These are phyloP conservation scores for Tortricodes alternella DNA, from an alignment of 2,888 invertebrate genomes.

Conservation along the genomic window DNA sequence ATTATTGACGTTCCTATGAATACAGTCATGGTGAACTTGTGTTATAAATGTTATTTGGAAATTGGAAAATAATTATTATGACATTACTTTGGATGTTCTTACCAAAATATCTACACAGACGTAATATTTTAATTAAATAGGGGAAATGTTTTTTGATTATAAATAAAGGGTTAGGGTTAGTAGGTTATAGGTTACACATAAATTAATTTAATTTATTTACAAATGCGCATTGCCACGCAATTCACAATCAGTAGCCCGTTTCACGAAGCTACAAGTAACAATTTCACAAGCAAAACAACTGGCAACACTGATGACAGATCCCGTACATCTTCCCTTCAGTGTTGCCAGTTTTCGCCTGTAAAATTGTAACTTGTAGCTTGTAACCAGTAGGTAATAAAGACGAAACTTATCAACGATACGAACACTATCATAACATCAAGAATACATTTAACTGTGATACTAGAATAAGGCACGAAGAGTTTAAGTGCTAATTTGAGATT, in stretches of 20 bases:
- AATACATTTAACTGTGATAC: background rate
- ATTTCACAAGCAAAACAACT: no score
- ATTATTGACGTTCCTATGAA: background rate
- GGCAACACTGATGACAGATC: no score
- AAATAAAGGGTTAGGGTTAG: constrained; percentile 21
- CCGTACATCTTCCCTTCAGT: no score
- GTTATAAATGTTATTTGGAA: background rate
- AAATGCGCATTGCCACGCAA: no score
- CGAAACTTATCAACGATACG: no score
- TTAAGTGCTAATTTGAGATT: constrained; percentile 14
- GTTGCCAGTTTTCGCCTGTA: no score
- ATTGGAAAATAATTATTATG: constrained; percentile 58
- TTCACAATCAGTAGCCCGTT: no score
- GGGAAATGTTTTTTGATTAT: constrained; percentile 20
- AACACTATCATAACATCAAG: background rate
- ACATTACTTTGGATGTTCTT: constrained; percentile 68
- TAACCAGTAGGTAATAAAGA: no score
- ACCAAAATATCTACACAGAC: constrained; percentile 20
- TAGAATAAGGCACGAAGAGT: constrained; percentile 19
- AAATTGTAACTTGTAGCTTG: no score
- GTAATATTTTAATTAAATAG: background rate
- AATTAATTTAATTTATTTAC: constrained; percentile 31
- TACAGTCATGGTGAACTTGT: constrained; percentile 5
- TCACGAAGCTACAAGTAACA: no score
- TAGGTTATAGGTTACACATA: constrained; percentile 14